phyloP scores from a whole-genome alignment of 2,113 vertebrate species.

The Aviceda subcristata region DNA sequence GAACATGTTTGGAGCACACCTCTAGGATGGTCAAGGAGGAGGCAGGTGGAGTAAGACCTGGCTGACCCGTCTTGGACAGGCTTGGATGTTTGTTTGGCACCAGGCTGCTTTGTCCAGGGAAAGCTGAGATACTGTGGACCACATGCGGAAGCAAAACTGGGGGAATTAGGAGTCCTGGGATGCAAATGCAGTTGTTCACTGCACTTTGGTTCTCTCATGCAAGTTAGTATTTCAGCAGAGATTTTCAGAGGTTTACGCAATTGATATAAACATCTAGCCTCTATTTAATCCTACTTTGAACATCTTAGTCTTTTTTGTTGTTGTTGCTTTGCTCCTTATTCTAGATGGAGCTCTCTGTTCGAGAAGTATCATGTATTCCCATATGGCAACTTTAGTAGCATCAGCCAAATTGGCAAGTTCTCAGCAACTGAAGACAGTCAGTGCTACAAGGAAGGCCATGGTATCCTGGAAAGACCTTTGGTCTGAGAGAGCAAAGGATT shows the following conservation, averaged over 20 bases:
- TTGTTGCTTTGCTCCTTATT: background rate
- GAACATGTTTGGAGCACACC: background rate
- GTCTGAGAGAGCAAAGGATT: conserved; percentile 82
- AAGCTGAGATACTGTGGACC: background rate
- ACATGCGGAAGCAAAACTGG: rapidly evolving
- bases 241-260: background rate
- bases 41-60: background rate
- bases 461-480: conserved; percentile 83
- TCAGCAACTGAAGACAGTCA: conserved; percentile 68
- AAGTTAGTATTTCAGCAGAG: background rate
- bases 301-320: background rate
- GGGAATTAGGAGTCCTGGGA: background rate
- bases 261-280: background rate
- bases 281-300: background rate
- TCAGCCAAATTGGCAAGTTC: background rate
- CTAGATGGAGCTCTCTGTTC: background rate
- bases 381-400: background rate
- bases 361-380: background rate
- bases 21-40: background rate
- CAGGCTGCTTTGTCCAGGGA: background rate
- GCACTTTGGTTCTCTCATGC: background rate
- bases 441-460: conserved; percentile 83
- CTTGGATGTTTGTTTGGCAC: background rate
- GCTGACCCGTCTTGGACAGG: background rate
- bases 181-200: background rate